Evolutionary conservation across 1,140 invertebrate species (phyloP), one percentile per base, ranked within the genome.

Genomic region (Akabosia matsudoensis): DNA sequence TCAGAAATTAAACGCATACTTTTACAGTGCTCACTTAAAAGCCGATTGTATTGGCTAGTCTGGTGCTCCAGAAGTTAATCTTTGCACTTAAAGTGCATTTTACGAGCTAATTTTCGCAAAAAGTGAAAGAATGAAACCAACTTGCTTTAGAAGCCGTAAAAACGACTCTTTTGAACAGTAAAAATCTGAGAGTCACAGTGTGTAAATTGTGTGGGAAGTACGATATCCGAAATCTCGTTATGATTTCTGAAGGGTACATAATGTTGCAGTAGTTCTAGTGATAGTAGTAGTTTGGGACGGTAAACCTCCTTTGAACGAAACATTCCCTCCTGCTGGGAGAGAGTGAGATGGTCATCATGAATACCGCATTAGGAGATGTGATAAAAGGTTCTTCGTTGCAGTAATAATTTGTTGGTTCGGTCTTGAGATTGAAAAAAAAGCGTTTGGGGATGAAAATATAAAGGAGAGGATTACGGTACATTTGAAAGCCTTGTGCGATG

Each of bases 401-500:
- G 18, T 45, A 31, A 67, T 67, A 31, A 67, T 67, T 67, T 67
- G 26, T 67, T 67, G 4, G n/a, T n/a, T n/a, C n/a, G 26, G 24
- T 67, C 4, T 28, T 30, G 54, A 56, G 54, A 28, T 30, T 67
- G 28, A 30, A 67, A 67, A 67, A 28, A 67, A 67, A 30, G n/a
- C 4, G 28, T 16, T 45, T 45, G 37, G 37, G 7, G 37, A 45
- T 10, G 37, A 45, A 10, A 45, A 7, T n/a, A n/a, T n/a, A n/a
- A 24, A 56, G n/a, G 10, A 67, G 31, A 67, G 26, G 61, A 67
- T 67, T 67, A 67, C 61, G 61, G 61, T 67, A 67, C 61, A 67
- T 31, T 61, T 67, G 54, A n/a, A 22, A 45, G 37, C 37, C 18
- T 18, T 45, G 37, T 45, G 37, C 18, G 37, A 45, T 45, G 37